Evolutionary conservation across 2,797 vertebrate species (phyloP), one percentile per base, ranked within the genome.

Genomic region (Ambastaia sidthimunki): DNA sequence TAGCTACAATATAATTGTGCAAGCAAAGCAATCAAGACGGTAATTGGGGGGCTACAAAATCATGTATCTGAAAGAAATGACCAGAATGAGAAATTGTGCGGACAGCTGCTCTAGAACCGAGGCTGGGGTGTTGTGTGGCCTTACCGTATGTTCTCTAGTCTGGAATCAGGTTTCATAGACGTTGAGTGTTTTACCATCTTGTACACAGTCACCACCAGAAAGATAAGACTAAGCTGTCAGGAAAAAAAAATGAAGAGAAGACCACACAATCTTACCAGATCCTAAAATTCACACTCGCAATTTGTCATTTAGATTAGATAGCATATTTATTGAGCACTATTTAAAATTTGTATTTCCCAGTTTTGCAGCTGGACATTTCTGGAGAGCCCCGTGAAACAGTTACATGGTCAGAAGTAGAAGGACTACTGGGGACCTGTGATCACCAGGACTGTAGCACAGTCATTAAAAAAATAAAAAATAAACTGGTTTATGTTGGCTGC

Each of bases 131-230:
- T 18, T 19, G 10, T 10, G 3, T n/a, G 12, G 23, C 52, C 94
- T 98, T 94, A 99, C 97, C 97, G 98, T 96, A 99, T 99, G 93
- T 96, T 97, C 92, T 98, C 97, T 92, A 99, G 95, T 91, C 98
- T 97, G 82, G 98, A 99, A 91, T 99, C 98, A 28, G 97, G 98
- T 96, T 99, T 99, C 95, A 99, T 95, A 89, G 98, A 98, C 88
- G 96, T 97, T 86, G 97, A 98, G 89, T 99, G 96, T 90, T 98
- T 99, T 94, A 98, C 95, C 97, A 99, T 98, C 96, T 98, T 99
- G 93, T 96, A 98, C 94, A 98, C 93, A 74, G 97, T 98, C 93
- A 98, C 95, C 91, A 97, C 93, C 95, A 99, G 93, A 92, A 98
- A 96, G 94, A 98, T 94, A 93, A 99, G 93, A 93, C 98, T 99